Evolutionary conservation across 2,888 invertebrate genomes (phyloP), one percentile per base, ranked within the genome.

Genomic region (Heliconius sara): DNA sequence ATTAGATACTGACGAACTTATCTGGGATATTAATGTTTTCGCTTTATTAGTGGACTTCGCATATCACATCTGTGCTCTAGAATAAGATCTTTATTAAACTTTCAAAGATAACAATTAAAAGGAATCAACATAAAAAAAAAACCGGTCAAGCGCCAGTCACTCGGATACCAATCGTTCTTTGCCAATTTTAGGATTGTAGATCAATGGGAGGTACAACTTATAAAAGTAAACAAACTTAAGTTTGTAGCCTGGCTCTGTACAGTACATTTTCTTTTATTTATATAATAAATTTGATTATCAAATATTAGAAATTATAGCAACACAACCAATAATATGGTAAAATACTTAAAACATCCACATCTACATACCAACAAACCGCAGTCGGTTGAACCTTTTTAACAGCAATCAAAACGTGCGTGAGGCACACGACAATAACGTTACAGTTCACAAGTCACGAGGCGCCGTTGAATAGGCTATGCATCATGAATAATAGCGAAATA

Each of bases 401-500:
- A 87, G 88, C 90, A 89, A 89, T 88, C 85, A 86, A 87, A 87
- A 93, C 93, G 93, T 92, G 93, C 89, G 87, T 87, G 80, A 85
- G 86, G 85, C 90, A 91, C 93, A 93, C 92, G 92, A 93, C 90
- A 87, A 84, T 89, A 90, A 92, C 91, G 91, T 91, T 88, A 93
- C 93, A 93, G 93, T 93, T 90, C 90, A 88, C 87, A 85, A 91
- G 93, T 94, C 95, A 95, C 94, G 95, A 92, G 85, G 83, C 83
- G 81, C 83, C 85, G 87, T 88, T 89, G 87, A 87, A 90, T 90
- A 87, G 86, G 84, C 86, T 86, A 88, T 89, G 89, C 88, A 87
- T 85, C 83, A 84, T 91, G 93, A 92, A 94, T 94, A 92, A 73
- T 73, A 73, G 73, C 60, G n/a, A 73, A 73, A 60, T 73, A 73